Evolutionary conservation across 2,113 vertebrate genomes (phyloP).

Genomic region (Sander vitreus): DNA sequence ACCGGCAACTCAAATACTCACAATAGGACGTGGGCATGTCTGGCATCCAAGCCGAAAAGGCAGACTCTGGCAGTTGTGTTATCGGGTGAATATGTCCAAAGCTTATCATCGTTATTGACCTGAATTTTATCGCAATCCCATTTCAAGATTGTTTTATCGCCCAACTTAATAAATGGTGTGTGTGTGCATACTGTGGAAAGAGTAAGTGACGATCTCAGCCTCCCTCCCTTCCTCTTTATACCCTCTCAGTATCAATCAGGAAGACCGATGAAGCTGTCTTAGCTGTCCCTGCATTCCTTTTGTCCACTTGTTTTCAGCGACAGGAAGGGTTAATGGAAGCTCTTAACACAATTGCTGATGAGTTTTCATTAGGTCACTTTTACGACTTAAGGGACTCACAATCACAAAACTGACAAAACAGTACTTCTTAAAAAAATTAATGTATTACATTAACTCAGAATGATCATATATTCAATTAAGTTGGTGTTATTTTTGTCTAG

Average conservation of each 20-base stretch:
- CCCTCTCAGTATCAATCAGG: conserved; percentile 59
- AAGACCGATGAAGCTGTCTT: conserved; percentile 65
- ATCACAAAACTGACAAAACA: not conserved
- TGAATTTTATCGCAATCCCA: too few relatives aligned
- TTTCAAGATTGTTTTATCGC: too few relatives aligned
- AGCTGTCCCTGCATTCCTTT: conserved; percentile 34
- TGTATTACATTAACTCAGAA: not conserved
- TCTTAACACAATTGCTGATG: conserved; percentile 32
- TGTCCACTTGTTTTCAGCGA: conserved; percentile 40
- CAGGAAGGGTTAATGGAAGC: conserved; percentile 47
- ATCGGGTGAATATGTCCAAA: too few relatives aligned
- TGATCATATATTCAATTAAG: not conserved
- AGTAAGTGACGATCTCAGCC: conserved; percentile 25
- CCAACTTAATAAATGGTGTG: conserved; percentile 31
- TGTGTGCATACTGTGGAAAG: conserved; percentile 21
- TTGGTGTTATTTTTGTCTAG: conserved; percentile 6
- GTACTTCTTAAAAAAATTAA: not conserved
- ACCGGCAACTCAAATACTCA: too few relatives aligned
- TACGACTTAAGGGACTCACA: not conserved
- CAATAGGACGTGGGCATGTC: too few relatives aligned
- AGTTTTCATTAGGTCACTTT: conserved; percentile 44
- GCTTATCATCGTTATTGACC: too few relatives aligned
- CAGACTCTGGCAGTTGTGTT: too few relatives aligned
- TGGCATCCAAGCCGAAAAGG: too few relatives aligned
- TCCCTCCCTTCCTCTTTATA: conserved; percentile 42